These are phyloP conservation scores for Iguana delicatissima DNA, from an alignment of 2,797 vertebrate genomes.

Conservation along the genomic window DNA sequence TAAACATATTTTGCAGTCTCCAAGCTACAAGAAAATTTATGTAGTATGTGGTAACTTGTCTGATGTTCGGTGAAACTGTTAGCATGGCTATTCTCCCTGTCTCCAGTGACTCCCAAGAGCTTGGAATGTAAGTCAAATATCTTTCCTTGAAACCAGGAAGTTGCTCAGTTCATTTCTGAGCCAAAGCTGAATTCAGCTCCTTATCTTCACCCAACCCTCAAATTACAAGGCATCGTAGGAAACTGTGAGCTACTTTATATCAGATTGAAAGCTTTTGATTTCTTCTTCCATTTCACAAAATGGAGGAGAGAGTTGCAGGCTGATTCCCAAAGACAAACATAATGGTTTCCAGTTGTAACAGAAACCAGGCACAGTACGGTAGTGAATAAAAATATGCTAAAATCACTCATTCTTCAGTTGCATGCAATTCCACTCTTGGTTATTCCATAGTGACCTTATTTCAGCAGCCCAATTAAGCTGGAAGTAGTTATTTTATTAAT, in stretches of 20 bases:
- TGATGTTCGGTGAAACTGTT: background rate
- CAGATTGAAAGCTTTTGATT: background rate
- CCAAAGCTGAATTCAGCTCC: background rate
- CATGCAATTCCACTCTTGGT: too few species aligned
- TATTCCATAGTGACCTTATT: background rate
- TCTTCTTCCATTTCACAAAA: background rate
- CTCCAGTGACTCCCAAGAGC: background rate
- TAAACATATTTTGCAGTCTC: conserved; percentile 36
- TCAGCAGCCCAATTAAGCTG: background rate
- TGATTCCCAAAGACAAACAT: background rate
- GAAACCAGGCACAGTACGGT: background rate
- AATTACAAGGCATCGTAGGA: background rate
- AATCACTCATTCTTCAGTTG: background rate
- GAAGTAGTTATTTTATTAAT: background rate
- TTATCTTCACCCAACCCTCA: background rate
- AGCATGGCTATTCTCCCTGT: background rate
- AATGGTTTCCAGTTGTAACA: background rate
- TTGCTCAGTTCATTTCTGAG: background rate
- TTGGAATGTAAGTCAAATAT: background rate
- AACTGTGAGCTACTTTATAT: background rate
- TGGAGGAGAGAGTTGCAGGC: background rate
- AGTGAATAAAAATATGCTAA: background rate
- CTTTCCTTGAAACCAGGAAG: background rate
- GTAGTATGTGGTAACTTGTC: background rate
- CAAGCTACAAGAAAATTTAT: background rate